These are phyloP conservation scores for Coregonus ussuriensis DNA, from an alignment of 2,797 vertebrate genomes.

Conservation along the genomic window DNA sequence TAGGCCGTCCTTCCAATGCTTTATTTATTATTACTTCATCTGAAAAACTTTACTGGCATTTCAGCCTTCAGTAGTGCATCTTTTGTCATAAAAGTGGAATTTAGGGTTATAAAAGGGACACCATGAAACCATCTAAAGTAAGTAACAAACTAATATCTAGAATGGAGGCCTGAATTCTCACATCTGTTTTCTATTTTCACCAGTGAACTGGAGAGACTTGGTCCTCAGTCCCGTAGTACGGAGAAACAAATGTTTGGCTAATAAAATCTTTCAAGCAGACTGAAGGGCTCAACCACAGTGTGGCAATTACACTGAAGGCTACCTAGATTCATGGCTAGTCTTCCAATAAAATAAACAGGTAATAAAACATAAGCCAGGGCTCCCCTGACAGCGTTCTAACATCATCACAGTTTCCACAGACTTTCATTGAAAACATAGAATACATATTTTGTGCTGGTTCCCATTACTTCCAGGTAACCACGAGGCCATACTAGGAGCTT, in stretches of 20 bases:
- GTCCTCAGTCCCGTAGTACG: slow-evolving; percentile 50
- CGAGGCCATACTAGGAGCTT: slow-evolving; percentile 56
- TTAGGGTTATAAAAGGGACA: slow-evolving; percentile 39
- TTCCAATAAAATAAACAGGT: slow-evolving; percentile 79
- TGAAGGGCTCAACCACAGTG: slow-evolving; percentile 62
- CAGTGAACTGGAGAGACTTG: slow-evolving; percentile 62
- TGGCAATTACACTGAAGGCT: slow-evolving; percentile 73
- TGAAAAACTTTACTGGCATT: slow-evolving; percentile 10
- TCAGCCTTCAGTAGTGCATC: slow-evolving; percentile 13
- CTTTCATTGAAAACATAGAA: slow-evolving; percentile 74
- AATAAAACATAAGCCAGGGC: slow-evolving; percentile 71
- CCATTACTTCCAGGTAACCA: slow-evolving; percentile 63
- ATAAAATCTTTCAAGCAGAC: slow-evolving; percentile 73
- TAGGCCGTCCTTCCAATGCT: background rate
- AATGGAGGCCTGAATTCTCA: slow-evolving; percentile 41
- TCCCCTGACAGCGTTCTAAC: slow-evolving; percentile 74
- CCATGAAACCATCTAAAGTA: slow-evolving; percentile 30
- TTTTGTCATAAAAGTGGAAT: slow-evolving; percentile 28
- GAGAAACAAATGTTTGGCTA: slow-evolving; percentile 76
- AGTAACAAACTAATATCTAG: slow-evolving; percentile 28
- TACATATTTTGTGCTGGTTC: slow-evolving; percentile 66
- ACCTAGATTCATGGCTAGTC: slow-evolving; percentile 74
- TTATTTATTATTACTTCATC: slow-evolving; percentile 15
- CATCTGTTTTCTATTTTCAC: slow-evolving; percentile 75
- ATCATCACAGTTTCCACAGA: slow-evolving; percentile 76